Base-by-base conservation (phyloP, 2,797 vertebrate species). In the Meda fulgida region DNA sequence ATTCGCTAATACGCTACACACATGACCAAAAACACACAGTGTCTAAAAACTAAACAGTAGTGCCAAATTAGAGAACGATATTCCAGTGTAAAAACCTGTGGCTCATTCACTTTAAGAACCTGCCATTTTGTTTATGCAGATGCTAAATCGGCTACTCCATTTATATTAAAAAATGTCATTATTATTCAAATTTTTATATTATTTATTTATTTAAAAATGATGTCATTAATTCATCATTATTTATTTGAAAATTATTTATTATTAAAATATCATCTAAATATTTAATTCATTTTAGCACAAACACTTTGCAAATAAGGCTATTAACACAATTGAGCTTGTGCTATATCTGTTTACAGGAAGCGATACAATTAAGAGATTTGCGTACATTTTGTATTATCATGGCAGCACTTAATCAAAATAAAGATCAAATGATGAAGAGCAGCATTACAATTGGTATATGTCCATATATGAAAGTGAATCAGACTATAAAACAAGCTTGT, bases 11-110 rank as follows among this genome's bases (percentile, higher is more conserved):
- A 84, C 60, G 31, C 18, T 38, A 71, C 21, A 80, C 77, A 70
- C 63, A 85, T 43, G 10, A 77, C 21, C 46, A 43, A 78, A 77
- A 58, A 67, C 65, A 84, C 34, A 72, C 36, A 21, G 46, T 26
- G 38, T 67, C n/a, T 65, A 60, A 72, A 43, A 29, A 31, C 36
- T 16, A 58, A 16, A 81, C 66, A 60, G 26, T 46, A 34, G 13
- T 10, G 13, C 21, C 51, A 78, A 0, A 23, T 36, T 53, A 23
- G 13, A 36, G 43, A 16, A 16, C 0, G 2, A 38, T 13, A 69
- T 38, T 23, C 19, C 21, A 72, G 29, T 34, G 46, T 31, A 75
- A 53, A 34, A 73, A 10, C 46, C 69, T 2, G 38, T 7, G n/a
- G 26, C n/a, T 29, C 48, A 73, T 51, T 73, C 26, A 31, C 1